A percentile compares a stretch with the other conserved stretches of the same genome.
Conservation (phyloP, 1,140 invertebrate species). For the Brachystomella parvula region DNA sequence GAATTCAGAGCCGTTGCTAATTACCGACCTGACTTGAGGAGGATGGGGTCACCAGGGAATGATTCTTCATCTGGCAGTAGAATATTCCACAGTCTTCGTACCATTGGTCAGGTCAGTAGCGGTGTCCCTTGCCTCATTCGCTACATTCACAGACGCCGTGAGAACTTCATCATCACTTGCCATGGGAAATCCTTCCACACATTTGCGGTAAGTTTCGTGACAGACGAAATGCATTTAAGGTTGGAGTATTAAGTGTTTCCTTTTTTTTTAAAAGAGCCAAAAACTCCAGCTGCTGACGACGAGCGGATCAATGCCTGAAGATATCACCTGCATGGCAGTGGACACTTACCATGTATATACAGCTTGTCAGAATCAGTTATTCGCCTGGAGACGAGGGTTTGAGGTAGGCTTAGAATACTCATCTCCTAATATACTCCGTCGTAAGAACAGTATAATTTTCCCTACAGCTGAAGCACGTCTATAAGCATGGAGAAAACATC, state of each 20-base stretch:
- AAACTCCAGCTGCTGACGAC: constrained; percentile 76
- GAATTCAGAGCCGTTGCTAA: too few species aligned
- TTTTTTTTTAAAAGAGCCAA: constrained; percentile 47
- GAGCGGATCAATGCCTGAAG: constrained; percentile 66
- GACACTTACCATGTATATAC: constrained; percentile 78
- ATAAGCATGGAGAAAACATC: constrained; percentile 63
- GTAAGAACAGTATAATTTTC: constrained; percentile 1
- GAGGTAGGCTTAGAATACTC: too few species aligned
- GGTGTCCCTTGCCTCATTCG: constrained; percentile 74
- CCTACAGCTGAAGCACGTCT: constrained; percentile 62
- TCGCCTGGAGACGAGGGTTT: constrained; percentile 77
- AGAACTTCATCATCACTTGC: constrained; percentile 80
- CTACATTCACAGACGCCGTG: constrained; percentile 74
- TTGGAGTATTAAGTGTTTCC: background rate
- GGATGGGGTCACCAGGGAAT: too few species aligned
- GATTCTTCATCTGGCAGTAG: constrained; percentile 23
- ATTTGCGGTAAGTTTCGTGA: constrained; percentile 56
- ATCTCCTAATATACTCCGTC: background rate
- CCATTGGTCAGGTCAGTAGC: constrained; percentile 88
- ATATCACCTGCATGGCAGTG: constrained; percentile 71
- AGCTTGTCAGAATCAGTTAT: constrained; percentile 63
- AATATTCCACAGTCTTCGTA: constrained; percentile 73
- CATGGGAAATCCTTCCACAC: constrained; percentile 86
- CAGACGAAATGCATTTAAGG: background rate
- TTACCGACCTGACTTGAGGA: too few species aligned